Percentiles rank a stretch among this genome's conserved stretches.
Evolutionary conservation across 2,888 invertebrate species (phyloP).

Genomic region (Drosophila diplacantha): DNA sequence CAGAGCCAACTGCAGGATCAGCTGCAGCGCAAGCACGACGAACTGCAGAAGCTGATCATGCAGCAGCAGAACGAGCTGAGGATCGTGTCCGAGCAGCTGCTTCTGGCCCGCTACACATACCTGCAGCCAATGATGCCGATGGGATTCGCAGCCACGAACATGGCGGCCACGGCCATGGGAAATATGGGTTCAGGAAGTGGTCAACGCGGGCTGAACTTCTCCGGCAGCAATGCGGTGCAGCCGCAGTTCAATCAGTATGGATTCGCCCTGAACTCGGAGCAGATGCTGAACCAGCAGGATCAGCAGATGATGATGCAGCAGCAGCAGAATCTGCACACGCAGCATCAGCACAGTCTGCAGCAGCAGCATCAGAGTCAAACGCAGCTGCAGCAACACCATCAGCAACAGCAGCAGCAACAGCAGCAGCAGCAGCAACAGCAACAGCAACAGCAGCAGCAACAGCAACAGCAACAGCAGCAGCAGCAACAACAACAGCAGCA

Average conservation of each 20-base stretch:
- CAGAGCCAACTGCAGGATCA: constrained; percentile 84
- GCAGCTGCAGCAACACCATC: constrained; percentile 45
- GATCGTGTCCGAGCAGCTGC: constrained; percentile 90
- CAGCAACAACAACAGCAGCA: constrained; percentile 44
- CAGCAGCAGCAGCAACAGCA: constrained; percentile 23
- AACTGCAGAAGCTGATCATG: constrained; percentile 89
- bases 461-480: constrained; percentile 55
- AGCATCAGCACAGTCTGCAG: constrained; percentile 67
- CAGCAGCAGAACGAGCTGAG: constrained; percentile 92
- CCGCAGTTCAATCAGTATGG: constrained; percentile 75
- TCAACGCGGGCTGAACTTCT: constrained; percentile 59
- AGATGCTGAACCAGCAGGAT: constrained; percentile 67
- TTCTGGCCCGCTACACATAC: constrained; percentile 88
- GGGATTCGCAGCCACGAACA: constrained; percentile 55
- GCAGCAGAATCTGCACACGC: constrained; percentile 63
- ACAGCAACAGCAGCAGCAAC: constrained; percentile 46
- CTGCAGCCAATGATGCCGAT: constrained; percentile 77
- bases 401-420: constrained; percentile 38
- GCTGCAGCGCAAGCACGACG: constrained; percentile 89
- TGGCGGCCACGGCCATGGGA: constrained; percentile 42
- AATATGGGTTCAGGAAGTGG: constrained; percentile 40
- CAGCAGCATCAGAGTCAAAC: constrained; percentile 48
- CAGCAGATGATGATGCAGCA: constrained; percentile 72
- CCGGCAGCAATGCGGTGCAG: constrained; percentile 59
- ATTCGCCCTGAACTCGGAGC: constrained; percentile 71